Evolutionary conservation across 2,113 vertebrate species (phyloP).

Genomic region (Platichthys flesus): DNA sequence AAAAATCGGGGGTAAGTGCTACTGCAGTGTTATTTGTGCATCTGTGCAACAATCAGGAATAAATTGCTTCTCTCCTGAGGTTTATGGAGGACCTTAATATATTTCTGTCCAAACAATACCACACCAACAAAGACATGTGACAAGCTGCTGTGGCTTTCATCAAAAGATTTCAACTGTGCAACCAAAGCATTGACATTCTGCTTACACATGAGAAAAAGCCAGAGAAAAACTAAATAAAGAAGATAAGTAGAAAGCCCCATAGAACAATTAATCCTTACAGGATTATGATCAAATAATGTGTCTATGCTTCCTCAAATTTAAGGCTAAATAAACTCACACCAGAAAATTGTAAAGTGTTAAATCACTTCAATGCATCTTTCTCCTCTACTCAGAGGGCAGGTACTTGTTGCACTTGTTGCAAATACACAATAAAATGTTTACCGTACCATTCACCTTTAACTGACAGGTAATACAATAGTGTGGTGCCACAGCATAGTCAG

Average conservation of each 20-base stretch:
- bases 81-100: too few species aligned
- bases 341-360: not conserved
- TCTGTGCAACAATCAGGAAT: too few species aligned
- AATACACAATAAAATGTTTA: not conserved
- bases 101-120: too few species aligned
- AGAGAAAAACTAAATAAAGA: not conserved
- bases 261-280: too few species aligned
- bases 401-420: not conserved
- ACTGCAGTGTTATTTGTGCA: not conserved
- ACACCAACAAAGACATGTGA: too few species aligned
- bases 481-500: constrained; percentile 3
- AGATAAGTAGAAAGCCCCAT: not conserved
- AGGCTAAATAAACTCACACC: not conserved
- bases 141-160: not conserved
- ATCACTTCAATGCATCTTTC: not conserved
- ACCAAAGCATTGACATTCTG: too few species aligned
- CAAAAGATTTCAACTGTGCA: too few species aligned
- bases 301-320: not conserved
- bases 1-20: not conserved
- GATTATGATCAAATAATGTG: not conserved
- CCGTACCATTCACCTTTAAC: not conserved
- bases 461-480: constrained; percentile 3
- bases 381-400: not conserved
- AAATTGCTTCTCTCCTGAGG: too few species aligned
- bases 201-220: not conserved